These are phyloP conservation scores for Listrodromus nycthemerus DNA, from an alignment of 2,888 invertebrate genomes.

Conservation along the genomic window DNA sequence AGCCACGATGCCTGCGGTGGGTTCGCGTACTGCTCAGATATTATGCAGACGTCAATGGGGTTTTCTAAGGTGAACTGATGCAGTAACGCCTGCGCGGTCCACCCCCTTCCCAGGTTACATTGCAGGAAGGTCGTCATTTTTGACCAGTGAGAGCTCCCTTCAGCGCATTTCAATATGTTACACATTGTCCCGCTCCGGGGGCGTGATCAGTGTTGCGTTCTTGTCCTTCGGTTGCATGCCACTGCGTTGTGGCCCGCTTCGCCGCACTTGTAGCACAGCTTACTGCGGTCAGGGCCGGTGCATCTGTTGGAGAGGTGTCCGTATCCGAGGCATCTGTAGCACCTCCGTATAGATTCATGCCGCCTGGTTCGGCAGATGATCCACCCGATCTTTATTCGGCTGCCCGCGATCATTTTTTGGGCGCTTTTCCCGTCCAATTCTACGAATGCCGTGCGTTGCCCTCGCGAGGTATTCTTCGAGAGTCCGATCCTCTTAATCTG, in stretches of 20 bases:
- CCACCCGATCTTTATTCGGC: conserved; percentile 53
- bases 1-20: conserved; percentile 2
- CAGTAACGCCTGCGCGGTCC: conserved; percentile 33
- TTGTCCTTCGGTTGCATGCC: conserved; percentile 39
- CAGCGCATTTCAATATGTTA: conserved; percentile 32
- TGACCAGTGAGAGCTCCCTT: conserved; percentile 14
- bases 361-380: conserved; percentile 25
- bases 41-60: conserved; percentile 39
- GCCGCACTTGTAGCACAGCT: conserved; percentile 68
- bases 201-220: conserved; percentile 20
- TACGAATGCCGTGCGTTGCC: conserved; percentile 29
- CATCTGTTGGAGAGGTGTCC: conserved; percentile 44
- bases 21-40: conserved; percentile 59
- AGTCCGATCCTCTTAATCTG: conserved; percentile 46
- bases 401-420: background rate
- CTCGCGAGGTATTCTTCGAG: conserved; percentile 42
- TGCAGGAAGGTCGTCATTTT: conserved; percentile 33
- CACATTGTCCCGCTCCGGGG: conserved; percentile 42
- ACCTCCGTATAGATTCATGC: background rate
- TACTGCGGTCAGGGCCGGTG: conserved; percentile 57
- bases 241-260: conserved; percentile 58
- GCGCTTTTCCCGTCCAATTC: conserved; percentile 35
- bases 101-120: conserved; percentile 38
- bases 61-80: conserved; percentile 36
- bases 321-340: conserved; percentile 34